Evolutionary conservation across 53 echinoderm and acorn worm genomes (phyloP), one percentile per base, ranked within the genome.

Genomic region (Glandiceps talaboti): DNA sequence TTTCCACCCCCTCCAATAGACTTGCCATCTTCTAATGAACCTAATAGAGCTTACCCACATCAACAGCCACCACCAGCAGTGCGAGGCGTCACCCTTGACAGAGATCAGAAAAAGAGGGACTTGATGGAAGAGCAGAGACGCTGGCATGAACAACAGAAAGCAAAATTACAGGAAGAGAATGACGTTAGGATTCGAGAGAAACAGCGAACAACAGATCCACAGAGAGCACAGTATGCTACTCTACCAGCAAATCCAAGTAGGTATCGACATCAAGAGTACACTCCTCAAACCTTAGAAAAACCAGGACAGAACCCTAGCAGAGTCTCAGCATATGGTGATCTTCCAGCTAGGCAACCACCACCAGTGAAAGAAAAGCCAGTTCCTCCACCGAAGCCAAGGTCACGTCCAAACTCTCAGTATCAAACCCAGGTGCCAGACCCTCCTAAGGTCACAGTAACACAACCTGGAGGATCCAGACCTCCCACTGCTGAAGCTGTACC

Each of bases 1-100:
- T 74, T 92, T 26, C 94, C 92, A 28, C 92, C 91, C 29, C 94
- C 94, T 32, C 92, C 92, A 26, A 78, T 32, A 20, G 89, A 89
- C 31, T 77, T 89, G 28, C 86, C 88, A 14, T 81, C 92, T 32
- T 85, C 85, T 6, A 20, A 20, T 20, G 64, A 45, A 12, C 20
- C 20, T 12, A 20, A 20, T 20, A 45, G 64, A 45, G 6, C 64
- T 20, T 45, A 45, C 20, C 6, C 64, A 6, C 64, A 45, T 6
- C 64, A 45, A 45, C 64, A 45, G 64, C 64, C 64, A 45, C 64
- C 64, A 12, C 6, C 64, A 45, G 6, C 6, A 45, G 6, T 20
- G 20, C 6, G 6, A 6, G 20, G 64, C 64, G 20, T 6, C 64
- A 45, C 64, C 6, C 64, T 45, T 12, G 64, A 45, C 6, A 45